A percentile compares a stretch with the other conserved stretches of the same genome.
These are phyloP conservation scores for Phyllotreta striolata DNA, from an alignment of 2,888 invertebrate species.

Conservation along the genomic window DNA sequence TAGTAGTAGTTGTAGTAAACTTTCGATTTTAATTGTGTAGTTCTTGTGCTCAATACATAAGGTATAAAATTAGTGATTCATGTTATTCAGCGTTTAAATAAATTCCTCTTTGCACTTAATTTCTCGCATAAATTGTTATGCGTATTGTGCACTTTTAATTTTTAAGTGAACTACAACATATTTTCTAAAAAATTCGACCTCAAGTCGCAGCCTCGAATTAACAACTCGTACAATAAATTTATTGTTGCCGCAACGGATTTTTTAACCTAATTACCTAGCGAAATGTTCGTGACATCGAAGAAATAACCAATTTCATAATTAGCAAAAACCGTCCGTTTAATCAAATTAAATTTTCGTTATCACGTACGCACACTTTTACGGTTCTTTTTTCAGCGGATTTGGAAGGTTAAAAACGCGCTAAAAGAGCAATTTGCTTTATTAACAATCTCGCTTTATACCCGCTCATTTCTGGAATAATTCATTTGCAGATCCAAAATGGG, in stretches of 20 bases:
- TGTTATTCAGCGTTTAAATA: too few relatives aligned
- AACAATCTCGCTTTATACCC: background rate
- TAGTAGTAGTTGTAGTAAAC: too few relatives aligned
- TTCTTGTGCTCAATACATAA: too few relatives aligned
- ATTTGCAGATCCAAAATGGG: slow-evolving; percentile 65
- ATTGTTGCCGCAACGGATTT: slow-evolving; percentile 15
- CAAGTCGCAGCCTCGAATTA: slow-evolving; percentile 12
- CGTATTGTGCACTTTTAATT: too few relatives aligned
- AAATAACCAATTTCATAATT: background rate
- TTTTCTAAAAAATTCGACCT: slow-evolving; percentile 1
- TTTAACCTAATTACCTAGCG: slow-evolving; percentile 16
- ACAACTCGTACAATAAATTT: slow-evolving; percentile 3
- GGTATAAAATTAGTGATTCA: too few relatives aligned
- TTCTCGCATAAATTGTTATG: too few relatives aligned
- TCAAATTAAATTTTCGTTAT: background rate
- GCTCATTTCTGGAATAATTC: slow-evolving; percentile 7
- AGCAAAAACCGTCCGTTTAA: background rate
- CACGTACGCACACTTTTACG: background rate
- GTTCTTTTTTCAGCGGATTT: too few relatives aligned
- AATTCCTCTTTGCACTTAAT: too few relatives aligned
- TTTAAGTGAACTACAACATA: too few relatives aligned
- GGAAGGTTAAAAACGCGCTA: background rate
- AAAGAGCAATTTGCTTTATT: slow-evolving; percentile 3
- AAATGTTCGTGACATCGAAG: slow-evolving; percentile 16
- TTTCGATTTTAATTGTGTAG: too few relatives aligned